Percentiles rank a stretch among this genome's conserved stretches.
These are phyloP conservation scores for Anguilla japonica DNA, from an alignment of 2,113 vertebrate species.

Conservation along the genomic window DNA sequence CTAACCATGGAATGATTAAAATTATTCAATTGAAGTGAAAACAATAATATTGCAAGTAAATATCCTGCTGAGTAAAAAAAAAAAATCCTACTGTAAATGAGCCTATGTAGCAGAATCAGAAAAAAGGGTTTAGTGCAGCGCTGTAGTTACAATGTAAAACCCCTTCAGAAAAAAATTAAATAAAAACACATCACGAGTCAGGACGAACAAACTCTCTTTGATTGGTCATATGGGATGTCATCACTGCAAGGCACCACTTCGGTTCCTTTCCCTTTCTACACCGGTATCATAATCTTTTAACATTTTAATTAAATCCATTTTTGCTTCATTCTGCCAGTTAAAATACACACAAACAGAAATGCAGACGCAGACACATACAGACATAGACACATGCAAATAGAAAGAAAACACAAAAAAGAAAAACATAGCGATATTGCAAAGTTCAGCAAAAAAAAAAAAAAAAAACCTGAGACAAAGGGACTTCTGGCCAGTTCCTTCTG, in stretches of 20 bases:
- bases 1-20: not conserved
- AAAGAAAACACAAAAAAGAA: constrained; percentile 38
- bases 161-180: not conserved
- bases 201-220: constrained; percentile 6
- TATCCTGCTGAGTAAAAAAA: not conserved
- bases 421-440: constrained; percentile 63
- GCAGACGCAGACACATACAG: constrained; percentile 28
- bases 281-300: constrained; percentile 21
- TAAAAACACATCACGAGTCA: not conserved
- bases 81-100: not conserved
- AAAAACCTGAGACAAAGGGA: constrained; percentile 47
- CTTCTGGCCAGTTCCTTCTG: constrained; percentile 53
- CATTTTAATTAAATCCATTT: constrained; percentile 15
- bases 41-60: not conserved
- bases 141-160: not conserved
- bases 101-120: not conserved
- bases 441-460: constrained; percentile 59
- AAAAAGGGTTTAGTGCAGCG: not conserved
- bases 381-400: constrained; percentile 2
- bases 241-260: not conserved
- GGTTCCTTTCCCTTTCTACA: not conserved
- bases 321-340: not conserved
- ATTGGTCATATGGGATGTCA: constrained; percentile 11
- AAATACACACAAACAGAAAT: constrained; percentile 7
- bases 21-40: not conserved